phyloP scores from a whole-genome alignment of 2,113 vertebrate genomes.

The Empidonax traillii region DNA sequence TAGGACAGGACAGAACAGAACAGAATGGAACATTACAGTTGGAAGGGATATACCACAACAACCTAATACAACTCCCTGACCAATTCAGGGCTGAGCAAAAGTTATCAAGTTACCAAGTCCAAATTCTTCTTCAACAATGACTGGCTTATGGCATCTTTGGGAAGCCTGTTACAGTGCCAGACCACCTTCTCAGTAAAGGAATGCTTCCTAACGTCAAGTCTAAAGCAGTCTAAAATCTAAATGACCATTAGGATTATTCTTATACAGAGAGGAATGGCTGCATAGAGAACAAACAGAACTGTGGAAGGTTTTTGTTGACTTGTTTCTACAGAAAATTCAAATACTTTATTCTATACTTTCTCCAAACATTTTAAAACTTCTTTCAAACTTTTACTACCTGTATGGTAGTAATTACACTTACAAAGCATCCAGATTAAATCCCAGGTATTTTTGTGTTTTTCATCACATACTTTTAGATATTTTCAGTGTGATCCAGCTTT shows the following conservation, averaged over 20 bases:
- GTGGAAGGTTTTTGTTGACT: not conserved
- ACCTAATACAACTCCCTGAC: not conserved
- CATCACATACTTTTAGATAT: not conserved
- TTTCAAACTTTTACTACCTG: not conserved
- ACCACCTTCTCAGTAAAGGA: not conserved
- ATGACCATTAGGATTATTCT: not conserved
- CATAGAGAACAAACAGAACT: not conserved
- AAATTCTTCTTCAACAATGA: not conserved
- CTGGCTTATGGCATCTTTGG: not conserved
- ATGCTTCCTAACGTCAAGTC: not conserved
- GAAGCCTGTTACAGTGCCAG: not conserved
- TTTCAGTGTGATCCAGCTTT: not conserved
- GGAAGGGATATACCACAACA: not conserved
- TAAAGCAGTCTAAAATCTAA: not conserved
- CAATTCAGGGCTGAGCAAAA: not conserved
- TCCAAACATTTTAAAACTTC: not conserved
- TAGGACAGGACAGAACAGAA: no score
- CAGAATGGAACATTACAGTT: not conserved
- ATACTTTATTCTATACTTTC: not conserved
- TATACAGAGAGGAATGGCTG: not conserved
- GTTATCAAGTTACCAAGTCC: not conserved
- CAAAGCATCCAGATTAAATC: not conserved
- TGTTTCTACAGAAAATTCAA: not conserved
- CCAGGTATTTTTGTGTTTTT: not conserved
- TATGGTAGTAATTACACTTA: not conserved